Evolutionary conservation across 2,113 vertebrate species (phyloP).

Genomic region (Phyllopteryx taeniolatus): DNA sequence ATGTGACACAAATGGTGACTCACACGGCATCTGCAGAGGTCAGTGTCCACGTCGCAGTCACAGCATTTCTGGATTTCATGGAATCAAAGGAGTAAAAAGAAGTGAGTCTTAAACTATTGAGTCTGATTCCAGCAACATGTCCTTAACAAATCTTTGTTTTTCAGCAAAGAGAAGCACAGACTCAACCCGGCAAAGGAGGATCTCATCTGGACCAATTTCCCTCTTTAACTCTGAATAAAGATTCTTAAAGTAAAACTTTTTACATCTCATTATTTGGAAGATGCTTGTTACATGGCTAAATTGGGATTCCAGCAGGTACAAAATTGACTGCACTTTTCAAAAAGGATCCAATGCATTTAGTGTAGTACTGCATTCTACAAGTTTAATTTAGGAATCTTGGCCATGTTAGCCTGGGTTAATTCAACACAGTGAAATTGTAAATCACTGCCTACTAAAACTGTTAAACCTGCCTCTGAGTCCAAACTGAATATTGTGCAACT

Average conservation of each 20-base stretch:
- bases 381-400: too few species aligned
- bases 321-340: too few species aligned
- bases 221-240: slow-evolving; percentile 33
- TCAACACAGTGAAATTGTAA: too few species aligned
- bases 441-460: too few species aligned
- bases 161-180: slow-evolving; percentile 43
- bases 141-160: neutral
- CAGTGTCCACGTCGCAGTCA: slow-evolving; percentile 39
- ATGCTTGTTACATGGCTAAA: neutral
- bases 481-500: too few species aligned
- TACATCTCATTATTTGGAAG: neutral
- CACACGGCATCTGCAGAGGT: slow-evolving; percentile 50
- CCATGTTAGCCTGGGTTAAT: too few species aligned
- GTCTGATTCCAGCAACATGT: neutral
- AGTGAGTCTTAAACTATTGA: slow-evolving; percentile 9
- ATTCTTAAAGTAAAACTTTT: slow-evolving; percentile 15
- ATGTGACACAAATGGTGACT: slow-evolving; percentile 51
- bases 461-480: too few species aligned
- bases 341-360: too few species aligned
- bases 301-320: too few species aligned
- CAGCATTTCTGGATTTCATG: neutral
- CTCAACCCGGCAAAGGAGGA: neutral
- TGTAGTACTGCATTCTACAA: too few species aligned
- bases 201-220: slow-evolving; percentile 52
- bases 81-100: slow-evolving; percentile 19